Evolutionary conservation across 2,113 vertebrate species (phyloP).

Genomic region (Sphaerodactylus townsendi): DNA sequence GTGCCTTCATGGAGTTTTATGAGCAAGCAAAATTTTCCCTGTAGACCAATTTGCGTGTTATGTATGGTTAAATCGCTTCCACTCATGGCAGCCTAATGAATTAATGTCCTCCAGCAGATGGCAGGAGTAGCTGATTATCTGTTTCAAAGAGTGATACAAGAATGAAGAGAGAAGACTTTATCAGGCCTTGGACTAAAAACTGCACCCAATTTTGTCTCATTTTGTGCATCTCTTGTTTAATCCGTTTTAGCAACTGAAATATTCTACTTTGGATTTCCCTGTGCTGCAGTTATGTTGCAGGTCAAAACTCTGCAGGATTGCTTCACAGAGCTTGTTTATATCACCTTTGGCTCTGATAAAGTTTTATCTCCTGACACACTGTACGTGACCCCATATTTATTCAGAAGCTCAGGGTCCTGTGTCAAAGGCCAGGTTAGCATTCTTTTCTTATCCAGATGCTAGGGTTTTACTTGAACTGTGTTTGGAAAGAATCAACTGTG

Average conservation of each 20-base stretch:
- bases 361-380: background rate
- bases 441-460: background rate
- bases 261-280: background rate
- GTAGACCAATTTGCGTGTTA: background rate
- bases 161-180: background rate
- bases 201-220: background rate
- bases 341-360: background rate
- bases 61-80: too few relatives aligned
- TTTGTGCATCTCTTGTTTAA: background rate
- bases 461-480: background rate
- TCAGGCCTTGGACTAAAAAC: background rate
- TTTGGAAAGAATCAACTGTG: too few relatives aligned
- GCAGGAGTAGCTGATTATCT: background rate
- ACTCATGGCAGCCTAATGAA: too few relatives aligned
- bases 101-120: too few relatives aligned
- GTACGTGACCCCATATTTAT: background rate
- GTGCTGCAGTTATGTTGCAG: too few relatives aligned
- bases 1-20: background rate
- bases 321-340: background rate
- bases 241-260: background rate
- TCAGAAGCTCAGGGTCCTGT: too few relatives aligned
- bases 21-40: background rate
- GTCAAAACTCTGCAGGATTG: background rate
- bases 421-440: too few relatives aligned
- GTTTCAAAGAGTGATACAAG: background rate